These are phyloP conservation scores for Hippocampus zosterae DNA, from an alignment of 2,113 vertebrate species.

Conservation along the genomic window DNA sequence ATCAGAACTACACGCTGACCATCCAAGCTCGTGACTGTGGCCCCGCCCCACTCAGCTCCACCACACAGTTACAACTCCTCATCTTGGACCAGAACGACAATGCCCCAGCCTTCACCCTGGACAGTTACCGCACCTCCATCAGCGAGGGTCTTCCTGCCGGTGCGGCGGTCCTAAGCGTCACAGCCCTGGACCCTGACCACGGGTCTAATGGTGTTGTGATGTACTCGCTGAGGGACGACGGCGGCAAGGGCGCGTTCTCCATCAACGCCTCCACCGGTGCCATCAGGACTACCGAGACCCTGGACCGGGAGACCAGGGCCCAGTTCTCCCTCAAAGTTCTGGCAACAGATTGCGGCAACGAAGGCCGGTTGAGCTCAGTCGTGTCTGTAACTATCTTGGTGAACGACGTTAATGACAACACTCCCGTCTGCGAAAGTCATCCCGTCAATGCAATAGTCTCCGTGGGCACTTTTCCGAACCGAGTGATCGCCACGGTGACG, in stretches of 20 bases:
- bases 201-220: constrained; percentile 77
- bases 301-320: constrained; percentile 79
- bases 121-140: constrained; percentile 73
- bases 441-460: constrained; percentile 72
- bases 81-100: constrained; percentile 91
- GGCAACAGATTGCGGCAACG: constrained; percentile 76
- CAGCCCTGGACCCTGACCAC: constrained; percentile 78
- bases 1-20: constrained; percentile 76
- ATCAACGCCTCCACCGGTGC: constrained; percentile 69
- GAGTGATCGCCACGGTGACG: constrained; percentile 64
- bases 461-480: constrained; percentile 57
- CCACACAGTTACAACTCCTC: constrained; percentile 67
- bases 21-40: constrained; percentile 81
- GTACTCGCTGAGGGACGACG: constrained; percentile 76
- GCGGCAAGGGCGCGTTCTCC: constrained; percentile 73
- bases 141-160: constrained; percentile 78
- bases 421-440: constrained; percentile 76
- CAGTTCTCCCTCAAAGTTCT: constrained; percentile 74
- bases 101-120: constrained; percentile 72
- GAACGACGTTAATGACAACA: constrained; percentile 88
- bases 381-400: constrained; percentile 71
- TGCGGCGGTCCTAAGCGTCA: constrained; percentile 70
- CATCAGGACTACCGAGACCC: constrained; percentile 64
- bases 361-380: constrained; percentile 72
- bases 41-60: constrained; percentile 65